Conservation (phyloP, 2,888 invertebrate genomes). For the Anaspis maculata region DNA sequence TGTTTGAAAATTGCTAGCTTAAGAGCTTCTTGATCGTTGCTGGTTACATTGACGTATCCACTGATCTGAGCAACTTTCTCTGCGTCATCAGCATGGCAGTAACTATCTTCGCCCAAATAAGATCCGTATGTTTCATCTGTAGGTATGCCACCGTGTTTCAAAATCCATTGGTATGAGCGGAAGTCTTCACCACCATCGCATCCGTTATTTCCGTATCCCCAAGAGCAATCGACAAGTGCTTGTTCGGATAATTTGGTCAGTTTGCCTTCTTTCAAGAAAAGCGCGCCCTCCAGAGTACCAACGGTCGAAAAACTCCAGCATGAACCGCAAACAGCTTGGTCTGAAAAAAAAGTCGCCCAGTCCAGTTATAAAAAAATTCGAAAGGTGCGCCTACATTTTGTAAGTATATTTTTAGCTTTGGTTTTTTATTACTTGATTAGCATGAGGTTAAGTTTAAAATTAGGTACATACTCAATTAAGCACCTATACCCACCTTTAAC, state of each 20-base stretch:
- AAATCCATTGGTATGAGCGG: constrained; percentile 87
- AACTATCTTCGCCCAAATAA: constrained; percentile 89
- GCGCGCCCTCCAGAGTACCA: constrained; percentile 87
- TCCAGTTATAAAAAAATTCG: too few relatives aligned
- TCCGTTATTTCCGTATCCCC: constrained; percentile 91
- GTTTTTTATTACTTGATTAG: too few relatives aligned
- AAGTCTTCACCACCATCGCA: constrained; percentile 98
- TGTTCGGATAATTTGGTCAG: constrained; percentile 83
- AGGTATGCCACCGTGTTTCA: constrained; percentile 79
- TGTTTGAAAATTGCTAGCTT: constrained; percentile 75
- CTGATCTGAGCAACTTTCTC: constrained; percentile 65
- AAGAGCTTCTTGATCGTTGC: constrained; percentile 62
- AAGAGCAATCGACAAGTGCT: constrained; percentile 90
- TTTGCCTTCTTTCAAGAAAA: constrained; percentile 73
- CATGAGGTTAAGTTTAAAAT: too few relatives aligned
- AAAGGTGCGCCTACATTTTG: too few relatives aligned
- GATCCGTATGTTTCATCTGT: constrained; percentile 87
- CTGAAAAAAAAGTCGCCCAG: too few relatives aligned
- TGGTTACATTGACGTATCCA: constrained; percentile 84
- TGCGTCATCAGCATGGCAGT: constrained; percentile 71
- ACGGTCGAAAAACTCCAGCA: constrained; percentile 97
- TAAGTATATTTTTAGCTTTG: too few relatives aligned
- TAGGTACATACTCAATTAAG: neutral
- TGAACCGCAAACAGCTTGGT: constrained; percentile 95
- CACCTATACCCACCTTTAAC: too few relatives aligned